Evolutionary conservation across 2,888 invertebrate genomes (phyloP), one percentile per base, ranked within the genome.

Genomic region (Drosophila pseudotalamancana): DNA sequence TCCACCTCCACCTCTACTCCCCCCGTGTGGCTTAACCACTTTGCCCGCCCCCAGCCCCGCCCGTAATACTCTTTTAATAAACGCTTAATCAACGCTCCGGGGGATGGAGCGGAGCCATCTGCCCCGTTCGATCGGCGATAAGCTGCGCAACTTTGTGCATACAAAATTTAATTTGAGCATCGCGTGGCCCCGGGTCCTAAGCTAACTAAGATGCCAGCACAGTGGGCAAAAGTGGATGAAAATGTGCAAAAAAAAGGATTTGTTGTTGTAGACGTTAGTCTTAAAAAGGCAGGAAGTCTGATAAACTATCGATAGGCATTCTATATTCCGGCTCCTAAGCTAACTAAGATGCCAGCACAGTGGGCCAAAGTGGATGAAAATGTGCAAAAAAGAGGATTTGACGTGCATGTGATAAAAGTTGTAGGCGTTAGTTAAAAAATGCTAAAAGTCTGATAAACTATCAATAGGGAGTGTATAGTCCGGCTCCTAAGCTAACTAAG

Each of bases 61-160:
- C 18, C 39, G 48, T 57, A 53, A 68, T 69, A 55, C 51, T 61
- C 61, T 51, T 66, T 83, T 72, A 76, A 69, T 72, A 79, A 79
- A 73, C 57, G 75, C 68, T 68, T 72, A 62, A 77, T 67, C 68
- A 71, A 75, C 63, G 51, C 61, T 61, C 9, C 31, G 25, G n/a
- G 27, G 8, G 35, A 37, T 6, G 32, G 4, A 29, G 21, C 9
- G 19, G 34, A 3, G 46, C 31, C 48, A 31, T 37, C 48, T 34
- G 50, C 23, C 12, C 4, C 50, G 29, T 72, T 75, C 65, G 63
- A 82, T 72, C 59, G 62, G 46, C 59, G 63, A 75, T 78, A 75
- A 78, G 61, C 66, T 61, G 45, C 65, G 46, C 50, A 73, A 73
- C 66, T 50, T 55, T 60, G 39, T 59, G 62, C 73, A 62, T 72